Percentiles rank a stretch among this genome's conserved stretches.
phyloP scores from a whole-genome alignment of 64 coral and sea anemone genomes.

The Montipora foliosa region DNA sequence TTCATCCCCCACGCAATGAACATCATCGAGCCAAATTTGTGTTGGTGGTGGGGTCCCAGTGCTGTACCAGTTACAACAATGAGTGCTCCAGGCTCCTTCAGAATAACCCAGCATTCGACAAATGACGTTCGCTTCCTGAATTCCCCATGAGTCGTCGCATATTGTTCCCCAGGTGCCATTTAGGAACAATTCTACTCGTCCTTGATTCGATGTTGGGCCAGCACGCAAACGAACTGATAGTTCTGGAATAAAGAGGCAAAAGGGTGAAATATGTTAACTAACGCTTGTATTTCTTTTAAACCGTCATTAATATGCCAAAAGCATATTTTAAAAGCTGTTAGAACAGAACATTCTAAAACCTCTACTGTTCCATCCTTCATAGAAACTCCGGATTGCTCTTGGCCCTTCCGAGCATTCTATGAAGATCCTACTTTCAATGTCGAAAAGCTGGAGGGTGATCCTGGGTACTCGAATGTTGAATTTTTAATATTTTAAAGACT shows the following conservation, averaged over 20 bases:
- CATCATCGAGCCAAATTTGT: conserved; percentile 85
- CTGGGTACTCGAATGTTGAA: no score
- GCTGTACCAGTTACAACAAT: conserved; percentile 30
- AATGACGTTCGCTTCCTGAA: conserved; percentile 34
- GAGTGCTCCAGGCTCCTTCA: conserved; percentile 41
- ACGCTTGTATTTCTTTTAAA: no score
- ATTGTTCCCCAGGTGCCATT: conserved; percentile 34
- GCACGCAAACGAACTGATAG: background rate
- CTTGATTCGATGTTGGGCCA: conserved; percentile 22
- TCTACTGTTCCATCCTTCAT: no score
- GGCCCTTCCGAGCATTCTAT: no score
- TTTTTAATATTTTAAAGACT: no score
- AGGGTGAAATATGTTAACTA: background rate
- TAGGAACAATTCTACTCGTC: conserved; percentile 21
- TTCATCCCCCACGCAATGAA: conserved; percentile 73
- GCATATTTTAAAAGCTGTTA: no score
- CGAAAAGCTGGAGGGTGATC: no score
- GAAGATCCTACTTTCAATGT: no score
- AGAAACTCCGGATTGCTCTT: no score
- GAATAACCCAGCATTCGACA: conserved; percentile 28
- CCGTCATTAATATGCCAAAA: no score
- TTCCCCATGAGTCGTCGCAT: conserved; percentile 43
- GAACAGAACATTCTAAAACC: no score
- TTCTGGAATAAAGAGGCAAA: background rate
- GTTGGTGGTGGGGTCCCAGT: background rate